A percentile compares a stretch with the other conserved stretches of the same genome.
phyloP scores from a whole-genome alignment of 2,888 invertebrate genomes.

The Lasioglossum marginatum region DNA sequence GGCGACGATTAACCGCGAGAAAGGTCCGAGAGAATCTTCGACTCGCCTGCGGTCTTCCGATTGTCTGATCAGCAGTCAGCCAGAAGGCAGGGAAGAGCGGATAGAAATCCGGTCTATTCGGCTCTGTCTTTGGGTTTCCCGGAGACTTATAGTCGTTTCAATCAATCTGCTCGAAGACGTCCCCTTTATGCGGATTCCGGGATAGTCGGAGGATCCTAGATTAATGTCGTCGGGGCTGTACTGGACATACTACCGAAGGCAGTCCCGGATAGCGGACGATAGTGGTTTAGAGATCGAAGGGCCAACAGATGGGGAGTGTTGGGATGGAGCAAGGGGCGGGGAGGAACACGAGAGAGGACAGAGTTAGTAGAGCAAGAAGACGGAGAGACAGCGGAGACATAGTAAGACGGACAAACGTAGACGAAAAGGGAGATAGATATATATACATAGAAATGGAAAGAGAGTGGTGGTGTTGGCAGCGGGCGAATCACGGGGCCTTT shows the following conservation, averaged over 20 bases:
- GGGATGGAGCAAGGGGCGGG: background rate
- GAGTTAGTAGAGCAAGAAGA: background rate
- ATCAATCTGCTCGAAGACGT: slow-evolving; percentile 63
- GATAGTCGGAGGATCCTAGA: slow-evolving; percentile 64
- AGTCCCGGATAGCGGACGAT: slow-evolving; percentile 50
- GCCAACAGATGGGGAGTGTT: slow-evolving; percentile 33
- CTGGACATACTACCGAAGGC: slow-evolving; percentile 62
- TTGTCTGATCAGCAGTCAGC: slow-evolving; percentile 37
- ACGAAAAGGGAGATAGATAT: slow-evolving; percentile 10
- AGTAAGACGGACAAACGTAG: background rate
- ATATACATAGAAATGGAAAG: background rate
- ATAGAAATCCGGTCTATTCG: slow-evolving; percentile 40
- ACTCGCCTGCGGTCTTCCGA: background rate
- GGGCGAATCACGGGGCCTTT: slow-evolving; percentile 31
- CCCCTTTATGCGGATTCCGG: slow-evolving; percentile 67
- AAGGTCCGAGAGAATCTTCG: background rate
- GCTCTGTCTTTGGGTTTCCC: slow-evolving; percentile 30
- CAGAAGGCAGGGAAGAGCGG: slow-evolving; percentile 4
- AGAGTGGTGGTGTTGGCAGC: background rate
- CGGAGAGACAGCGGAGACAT: background rate
- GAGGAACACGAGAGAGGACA: background rate
- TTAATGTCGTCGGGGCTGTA: slow-evolving; percentile 68
- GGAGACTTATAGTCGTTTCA: slow-evolving; percentile 54
- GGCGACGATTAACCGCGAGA: slow-evolving; percentile 15
- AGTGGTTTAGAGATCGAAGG: slow-evolving; percentile 42